Percentiles rank a stretch among this genome's conserved stretches.
phyloP scores from a whole-genome alignment of 2,113 vertebrate genomes.

The Lagenorhynchus albirostris region DNA sequence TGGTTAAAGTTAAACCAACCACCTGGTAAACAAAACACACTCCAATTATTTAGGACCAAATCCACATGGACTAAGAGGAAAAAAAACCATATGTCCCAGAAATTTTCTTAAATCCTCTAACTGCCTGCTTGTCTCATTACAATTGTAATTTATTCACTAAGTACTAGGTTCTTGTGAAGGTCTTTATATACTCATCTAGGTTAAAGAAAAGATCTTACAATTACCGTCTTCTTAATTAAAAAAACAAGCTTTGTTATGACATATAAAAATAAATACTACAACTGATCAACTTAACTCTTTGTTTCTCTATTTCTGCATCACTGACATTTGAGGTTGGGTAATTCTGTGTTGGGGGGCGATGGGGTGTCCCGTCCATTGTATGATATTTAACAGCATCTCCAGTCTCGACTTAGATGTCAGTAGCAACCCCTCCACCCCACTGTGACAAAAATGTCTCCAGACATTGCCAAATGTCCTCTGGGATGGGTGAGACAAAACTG shows the following conservation, averaged over 20 bases:
- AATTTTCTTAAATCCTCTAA: neutral
- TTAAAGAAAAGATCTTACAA: neutral
- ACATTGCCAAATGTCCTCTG: neutral
- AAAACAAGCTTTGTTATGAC: neutral
- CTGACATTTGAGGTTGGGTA: neutral
- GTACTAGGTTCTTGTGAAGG: neutral
- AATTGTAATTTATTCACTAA: neutral
- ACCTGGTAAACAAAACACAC: neutral
- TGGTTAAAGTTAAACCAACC: slow-evolving; percentile 22
- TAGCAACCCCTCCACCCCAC: neutral
- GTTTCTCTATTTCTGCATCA: neutral
- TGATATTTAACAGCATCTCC: neutral
- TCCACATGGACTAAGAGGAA: neutral
- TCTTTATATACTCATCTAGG: neutral
- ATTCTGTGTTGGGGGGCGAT: neutral
- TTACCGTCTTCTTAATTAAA: neutral
- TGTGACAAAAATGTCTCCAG: neutral
- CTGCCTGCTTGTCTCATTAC: neutral
- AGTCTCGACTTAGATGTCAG: neutral
- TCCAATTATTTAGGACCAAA: neutral
- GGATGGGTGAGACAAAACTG: neutral
- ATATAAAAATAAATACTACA: neutral
- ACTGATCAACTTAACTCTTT: neutral
- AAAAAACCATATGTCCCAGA: neutral
- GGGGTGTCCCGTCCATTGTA: neutral